Evolutionary conservation across 1,140 invertebrate genomes (phyloP), one percentile per base, ranked within the genome.

Genomic region (Drosophila parabipectinata): DNA sequence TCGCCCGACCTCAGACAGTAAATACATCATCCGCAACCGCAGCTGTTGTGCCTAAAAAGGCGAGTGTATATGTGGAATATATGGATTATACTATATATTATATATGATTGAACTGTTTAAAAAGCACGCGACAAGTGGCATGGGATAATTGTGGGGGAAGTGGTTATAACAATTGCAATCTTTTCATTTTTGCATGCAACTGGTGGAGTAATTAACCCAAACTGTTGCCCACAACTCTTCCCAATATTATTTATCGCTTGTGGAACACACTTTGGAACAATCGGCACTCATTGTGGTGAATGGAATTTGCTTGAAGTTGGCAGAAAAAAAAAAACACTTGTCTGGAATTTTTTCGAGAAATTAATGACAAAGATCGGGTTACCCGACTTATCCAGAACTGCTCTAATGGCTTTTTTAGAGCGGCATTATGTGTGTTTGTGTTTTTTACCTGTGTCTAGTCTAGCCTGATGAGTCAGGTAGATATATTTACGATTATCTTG

Each of bases 101-200:
- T 56, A 63, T 54, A 24, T 32, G 64, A 69, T 69, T 69, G 64
- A 69, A 60, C 54, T 60, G 68, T 53, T 72, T 72, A 18, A 59
- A 41, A 69, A 69, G 41, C 67, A 69, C 67, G 51, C 66, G 51
- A 68, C 66, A 68, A 68, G 66, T 69, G 50, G 37, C 71, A 34
- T 45, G 53, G 32, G 32, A 57, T 74, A 63, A 74, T 73, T 54
- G 51, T 45, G 39, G 44, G 60, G 39, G 39, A 47, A 39, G 51
- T 21, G 21, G 26, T 9, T 7, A 26, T 21, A 41, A 37, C 67
- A 72, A 61, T 72, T 72, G 56, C 7, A 30, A 53, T 47, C 62
- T 24, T 12, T 24, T 50, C 32, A 56, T 30, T 45, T 21, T 48
- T 15, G 44, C 56, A 39, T 53, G 21, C 21, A 55, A 67, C 62